Evolutionary conservation across 2,888 invertebrate genomes (phyloP).

Genomic region (Mesorhabditis spiculigera): DNA sequence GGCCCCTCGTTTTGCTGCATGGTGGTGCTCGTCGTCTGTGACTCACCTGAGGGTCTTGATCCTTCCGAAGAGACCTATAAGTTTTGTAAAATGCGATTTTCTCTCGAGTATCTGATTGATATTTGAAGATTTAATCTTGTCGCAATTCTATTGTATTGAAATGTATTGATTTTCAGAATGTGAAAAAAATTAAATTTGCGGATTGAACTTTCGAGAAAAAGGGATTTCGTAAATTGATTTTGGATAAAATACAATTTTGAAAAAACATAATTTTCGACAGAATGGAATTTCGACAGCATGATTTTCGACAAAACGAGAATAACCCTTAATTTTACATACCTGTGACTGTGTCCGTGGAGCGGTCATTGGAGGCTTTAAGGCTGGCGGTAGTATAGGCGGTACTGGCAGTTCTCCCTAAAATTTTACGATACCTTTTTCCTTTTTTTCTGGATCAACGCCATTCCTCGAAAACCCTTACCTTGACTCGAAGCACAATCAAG

Average conservation of each 20-base stretch:
- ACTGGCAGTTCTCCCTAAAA: constrained; percentile 39
- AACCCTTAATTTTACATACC: neutral
- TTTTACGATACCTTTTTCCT: neutral
- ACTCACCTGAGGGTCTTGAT: neutral
- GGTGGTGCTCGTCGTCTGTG: neutral
- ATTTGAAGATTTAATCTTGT: no score
- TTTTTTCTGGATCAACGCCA: neutral
- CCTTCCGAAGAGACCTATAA: neutral
- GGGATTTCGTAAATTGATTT: no score
- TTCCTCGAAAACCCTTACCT: constrained; percentile 25
- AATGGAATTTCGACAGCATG: neutral
- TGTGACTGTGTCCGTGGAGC: constrained; percentile 18
- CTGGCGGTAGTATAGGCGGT: constrained; percentile 41
- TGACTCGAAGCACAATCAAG: constrained; percentile 54
- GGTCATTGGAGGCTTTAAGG: constrained; percentile 28
- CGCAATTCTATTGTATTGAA: no score
- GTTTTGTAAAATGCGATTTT: no score
- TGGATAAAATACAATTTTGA: no score
- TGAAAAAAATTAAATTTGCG: no score
- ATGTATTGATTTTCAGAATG: no score
- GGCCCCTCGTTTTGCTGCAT: neutral
- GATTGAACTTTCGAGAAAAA: no score
- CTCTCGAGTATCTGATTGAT: no score
- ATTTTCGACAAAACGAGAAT: neutral
- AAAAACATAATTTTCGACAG: neutral